Base-by-base conservation (phyloP, 1,140 invertebrate genomes). In the Zeugodacus cucurbitae region DNA sequence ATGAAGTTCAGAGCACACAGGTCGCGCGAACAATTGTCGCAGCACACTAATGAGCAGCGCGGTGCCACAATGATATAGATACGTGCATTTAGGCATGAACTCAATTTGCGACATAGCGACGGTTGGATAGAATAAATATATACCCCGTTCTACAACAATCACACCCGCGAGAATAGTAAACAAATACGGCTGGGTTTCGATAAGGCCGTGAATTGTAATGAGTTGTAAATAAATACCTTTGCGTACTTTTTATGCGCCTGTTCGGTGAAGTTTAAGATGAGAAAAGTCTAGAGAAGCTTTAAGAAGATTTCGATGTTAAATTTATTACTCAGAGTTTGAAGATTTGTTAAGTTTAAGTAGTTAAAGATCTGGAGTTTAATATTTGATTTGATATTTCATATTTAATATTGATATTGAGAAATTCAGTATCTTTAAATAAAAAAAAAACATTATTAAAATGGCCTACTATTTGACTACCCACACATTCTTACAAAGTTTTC, bases 11-110 rank as follows among this genome's bases (percentile, higher is more conserved):
- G 17, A n/a, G 41, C 74, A n/a, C 74, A 48, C 41, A 82, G 41
- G 74, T 82, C 11, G 11, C 37, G 41, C n/a, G n/a, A 26, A 29
- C 41, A 48, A 82, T 82, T 82, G 37, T 82, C 74, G n/a, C 22
- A 48, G 74, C 41, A 48, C 41, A 8, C 74, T 82, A 82, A 82
- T 82, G 74, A 82, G 74, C 74, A 82, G 41, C 44, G 58, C 58
- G 22, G n/a, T 3, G 22, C 3, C 41, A 37, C 41, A 82, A 22
- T 82, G 74, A 82, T 82, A 82, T 48, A 62, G 58, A 62, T 62
- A 26, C 58, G 44, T 3, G n/a, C 22, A 82, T 82, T 82, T 82
- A 82, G 48, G 74, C 41, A 17, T 44, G n/a, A 82, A 7, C 22
- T 26, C 41, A 82, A 48, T 48, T 74, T 32, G 32, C 20, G 34